Base-by-base conservation (phyloP, 2,888 invertebrate species). In the Scrobipalpa atriplicella region DNA sequence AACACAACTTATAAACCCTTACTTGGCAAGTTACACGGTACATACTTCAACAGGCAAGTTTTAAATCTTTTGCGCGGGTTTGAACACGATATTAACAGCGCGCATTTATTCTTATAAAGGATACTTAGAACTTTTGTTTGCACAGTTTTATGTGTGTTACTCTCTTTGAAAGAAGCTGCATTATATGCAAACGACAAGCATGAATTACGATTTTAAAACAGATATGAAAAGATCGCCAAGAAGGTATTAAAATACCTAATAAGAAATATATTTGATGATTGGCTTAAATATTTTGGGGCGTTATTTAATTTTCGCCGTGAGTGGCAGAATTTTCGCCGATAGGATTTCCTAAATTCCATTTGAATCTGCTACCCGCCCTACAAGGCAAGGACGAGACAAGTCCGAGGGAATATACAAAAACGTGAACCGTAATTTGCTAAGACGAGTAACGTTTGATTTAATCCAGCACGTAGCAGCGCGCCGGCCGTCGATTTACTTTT, bases 391-490 rank as follows among this genome's bases (percentile, higher is more conserved):
- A n/a, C 78, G 79, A 84, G 79, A 84, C 82, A 80, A 83, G 81
- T 83, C n/a, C n/a, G n/a, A n/a, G n/a, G n/a, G n/a, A n/a, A n/a
- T n/a, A 80, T 83, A 85, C 83, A 85, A 86, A 87, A 88, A 87
- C 88, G 85, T 82, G 83, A 84, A 85, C 84, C 86, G 86, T 90
- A 90, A 90, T 90, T 91, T 90, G 86, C 87, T 90, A 89, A 90
- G 90, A 90, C 89, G 87, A 90, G 90, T 90, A 90, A 89, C 85
- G 89, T 90, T 90, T 90, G 91, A 90, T 89, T 90, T 90, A 88
- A 90, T 89, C 89, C 88, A 82, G 86, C 89, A 87, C 89, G 87
- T 87, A 85, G 77, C 79, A 76, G 75, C 79, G 81, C 52, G 52
- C 52, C 56, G 21, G 56, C 80, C 84, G 86, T 87, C 90, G 89